These are phyloP conservation scores for Cichladusa arquata DNA, from an alignment of 2,113 vertebrate species.

Conservation along the genomic window DNA sequence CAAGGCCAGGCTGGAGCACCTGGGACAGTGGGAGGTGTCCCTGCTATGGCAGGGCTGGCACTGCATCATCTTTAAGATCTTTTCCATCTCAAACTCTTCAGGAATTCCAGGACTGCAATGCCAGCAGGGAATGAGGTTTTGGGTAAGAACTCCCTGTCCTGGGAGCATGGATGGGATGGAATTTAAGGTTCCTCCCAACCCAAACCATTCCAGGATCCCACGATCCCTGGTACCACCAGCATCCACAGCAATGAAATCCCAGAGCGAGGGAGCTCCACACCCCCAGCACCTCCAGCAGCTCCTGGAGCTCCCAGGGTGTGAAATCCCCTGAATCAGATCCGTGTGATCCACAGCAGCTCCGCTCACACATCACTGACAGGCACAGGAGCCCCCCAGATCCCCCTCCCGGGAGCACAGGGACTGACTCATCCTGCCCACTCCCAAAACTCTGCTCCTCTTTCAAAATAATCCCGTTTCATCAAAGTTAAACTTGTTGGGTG, in stretches of 20 bases:
- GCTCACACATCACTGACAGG: background rate
- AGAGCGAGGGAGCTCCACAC: background rate
- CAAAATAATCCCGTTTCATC: background rate
- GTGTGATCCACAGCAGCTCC: background rate
- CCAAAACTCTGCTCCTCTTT: background rate
- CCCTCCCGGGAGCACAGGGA: background rate
- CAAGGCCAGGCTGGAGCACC: background rate
- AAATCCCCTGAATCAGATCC: background rate
- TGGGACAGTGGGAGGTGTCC: background rate
- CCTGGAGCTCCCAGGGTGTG: background rate
- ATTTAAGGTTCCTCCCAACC: background rate
- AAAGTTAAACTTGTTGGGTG: background rate
- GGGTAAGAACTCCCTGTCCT: too few relatives aligned
- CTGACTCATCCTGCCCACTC: conserved; percentile 37
- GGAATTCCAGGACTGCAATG: too few relatives aligned
- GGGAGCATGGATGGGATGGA: background rate
- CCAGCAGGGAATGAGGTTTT: too few relatives aligned
- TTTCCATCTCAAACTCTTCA: too few relatives aligned
- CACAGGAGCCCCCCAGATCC: conserved; percentile 1
- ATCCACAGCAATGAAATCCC: background rate
- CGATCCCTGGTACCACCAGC: background rate
- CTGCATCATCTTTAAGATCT: too few relatives aligned
- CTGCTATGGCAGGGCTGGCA: too few relatives aligned
- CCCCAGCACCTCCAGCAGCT: background rate
- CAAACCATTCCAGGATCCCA: too few relatives aligned